phyloP scores from a whole-genome alignment of 2,888 invertebrate genomes.

The Plagodis dolabraria region DNA sequence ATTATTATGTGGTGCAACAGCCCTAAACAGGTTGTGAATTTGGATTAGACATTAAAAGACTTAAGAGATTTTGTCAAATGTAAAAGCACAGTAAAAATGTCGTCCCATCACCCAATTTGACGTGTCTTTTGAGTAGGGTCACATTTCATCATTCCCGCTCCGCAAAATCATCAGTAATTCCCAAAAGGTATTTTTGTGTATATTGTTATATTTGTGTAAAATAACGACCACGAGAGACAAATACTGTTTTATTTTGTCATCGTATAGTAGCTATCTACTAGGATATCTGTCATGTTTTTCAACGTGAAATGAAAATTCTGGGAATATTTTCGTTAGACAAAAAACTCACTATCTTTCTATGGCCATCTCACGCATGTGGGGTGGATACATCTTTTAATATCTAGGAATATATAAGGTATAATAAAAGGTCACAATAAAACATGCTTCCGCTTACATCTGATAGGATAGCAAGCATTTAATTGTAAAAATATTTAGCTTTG shows the following conservation, averaged over 20 bases:
- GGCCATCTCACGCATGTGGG: too few relatives aligned
- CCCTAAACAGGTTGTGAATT: constrained; percentile 38
- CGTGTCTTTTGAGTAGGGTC: constrained; percentile 51
- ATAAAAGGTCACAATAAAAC: too few relatives aligned
- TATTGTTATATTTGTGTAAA: constrained; percentile 24
- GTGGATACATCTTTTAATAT: too few relatives aligned
- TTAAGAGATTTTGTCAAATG: constrained; percentile 43
- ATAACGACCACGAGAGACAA: constrained; percentile 22
- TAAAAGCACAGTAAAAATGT: constrained; percentile 43
- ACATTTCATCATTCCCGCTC: constrained; percentile 49
- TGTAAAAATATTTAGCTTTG: too few relatives aligned
- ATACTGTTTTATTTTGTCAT: constrained; percentile 45
- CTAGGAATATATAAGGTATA: too few relatives aligned
- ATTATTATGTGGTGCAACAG: constrained; percentile 54
- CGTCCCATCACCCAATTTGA: constrained; percentile 45
- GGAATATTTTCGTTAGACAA: too few relatives aligned
- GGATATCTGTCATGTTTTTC: too few relatives aligned
- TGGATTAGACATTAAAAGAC: constrained; percentile 41
- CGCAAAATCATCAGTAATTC: constrained; percentile 41
- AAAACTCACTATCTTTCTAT: too few relatives aligned
- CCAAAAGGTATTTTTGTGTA: constrained; percentile 44
- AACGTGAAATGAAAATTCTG: too few relatives aligned
- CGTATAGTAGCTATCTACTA: constrained; percentile 30
- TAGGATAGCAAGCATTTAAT: too few relatives aligned
- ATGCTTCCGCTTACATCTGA: too few relatives aligned